Percentiles rank a stretch among this genome's conserved stretches.
Conservation (phyloP, 2,888 invertebrate genomes). For the Caenorhabditis virilis region DNA sequence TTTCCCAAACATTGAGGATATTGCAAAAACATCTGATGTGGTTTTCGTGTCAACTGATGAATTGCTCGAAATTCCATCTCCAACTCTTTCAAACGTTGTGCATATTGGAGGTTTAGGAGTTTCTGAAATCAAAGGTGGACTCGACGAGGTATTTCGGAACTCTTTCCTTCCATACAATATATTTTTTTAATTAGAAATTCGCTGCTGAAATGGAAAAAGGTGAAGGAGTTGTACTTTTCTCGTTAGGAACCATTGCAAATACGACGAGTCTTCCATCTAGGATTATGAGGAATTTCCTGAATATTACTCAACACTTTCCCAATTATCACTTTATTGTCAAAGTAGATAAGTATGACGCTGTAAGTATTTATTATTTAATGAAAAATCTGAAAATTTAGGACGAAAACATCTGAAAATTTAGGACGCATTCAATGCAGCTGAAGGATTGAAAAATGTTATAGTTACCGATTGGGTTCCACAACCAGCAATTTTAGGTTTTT, state of each 20-base stretch:
- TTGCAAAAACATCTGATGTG: slow-evolving; percentile 47
- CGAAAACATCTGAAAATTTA: slow-evolving; percentile 1
- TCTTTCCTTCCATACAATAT: not conserved
- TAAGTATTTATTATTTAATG: slow-evolving; percentile 1
- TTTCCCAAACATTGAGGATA: slow-evolving; percentile 40
- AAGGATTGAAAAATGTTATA: slow-evolving; percentile 29
- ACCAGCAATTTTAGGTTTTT: slow-evolving; percentile 25
- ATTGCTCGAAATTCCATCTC: slow-evolving; percentile 51
- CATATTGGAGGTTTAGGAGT: slow-evolving; percentile 52
- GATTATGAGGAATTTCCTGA: slow-evolving; percentile 46
- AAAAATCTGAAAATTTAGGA: not conserved
- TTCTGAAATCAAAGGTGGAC: not conserved
- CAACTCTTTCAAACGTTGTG: slow-evolving; percentile 47
- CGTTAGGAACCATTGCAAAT: slow-evolving; percentile 52
- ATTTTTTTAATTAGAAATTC: slow-evolving; percentile 28
- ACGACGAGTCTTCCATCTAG: slow-evolving; percentile 39
- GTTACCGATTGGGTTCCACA: slow-evolving; percentile 53
- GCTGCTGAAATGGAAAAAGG: slow-evolving; percentile 36
- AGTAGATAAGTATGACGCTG: slow-evolving; percentile 45
- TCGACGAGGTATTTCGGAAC: slow-evolving; percentile 17
- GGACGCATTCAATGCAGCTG: slow-evolving; percentile 14
- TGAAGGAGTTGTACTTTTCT: slow-evolving; percentile 48
- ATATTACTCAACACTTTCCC: slow-evolving; percentile 36
- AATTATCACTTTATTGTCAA: slow-evolving; percentile 55
- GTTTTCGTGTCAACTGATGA: slow-evolving; percentile 56